Evolutionary conservation across 2,888 invertebrate genomes (phyloP).

Genomic region (Furcula furcula): DNA sequence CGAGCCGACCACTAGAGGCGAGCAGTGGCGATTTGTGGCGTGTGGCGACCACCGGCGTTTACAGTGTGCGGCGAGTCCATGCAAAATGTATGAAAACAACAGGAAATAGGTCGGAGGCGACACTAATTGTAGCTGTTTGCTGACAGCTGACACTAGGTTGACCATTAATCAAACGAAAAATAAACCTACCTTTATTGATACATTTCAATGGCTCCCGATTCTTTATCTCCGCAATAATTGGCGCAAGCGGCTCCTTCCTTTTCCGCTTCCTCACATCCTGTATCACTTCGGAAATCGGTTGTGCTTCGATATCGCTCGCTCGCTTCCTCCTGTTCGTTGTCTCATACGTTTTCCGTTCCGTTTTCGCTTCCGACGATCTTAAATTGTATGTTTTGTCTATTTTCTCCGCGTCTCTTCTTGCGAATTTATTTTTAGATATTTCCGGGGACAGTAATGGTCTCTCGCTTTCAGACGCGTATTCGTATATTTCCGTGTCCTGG

Average conservation of each 20-base stretch:
- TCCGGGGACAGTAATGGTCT: conserved; percentile 46
- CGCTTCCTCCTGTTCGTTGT: conserved; percentile 41
- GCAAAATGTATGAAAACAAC: no score
- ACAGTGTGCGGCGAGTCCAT: no score
- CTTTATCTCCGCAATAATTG: conserved; percentile 69
- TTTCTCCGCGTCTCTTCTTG: conserved; percentile 48
- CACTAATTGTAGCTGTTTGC: no score
- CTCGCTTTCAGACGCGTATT: conserved; percentile 69
- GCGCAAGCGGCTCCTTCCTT: conserved; percentile 56
- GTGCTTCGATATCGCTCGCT: conserved; percentile 24
- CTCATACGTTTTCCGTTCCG: conserved; percentile 55
- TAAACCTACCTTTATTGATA: conserved; percentile 41
- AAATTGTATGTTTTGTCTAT: conserved; percentile 63
- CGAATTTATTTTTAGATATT: conserved; percentile 26
- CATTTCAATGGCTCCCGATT: conserved; percentile 53
- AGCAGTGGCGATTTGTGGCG: no score
- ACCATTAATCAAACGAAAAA: no score
- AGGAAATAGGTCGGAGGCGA: no score
- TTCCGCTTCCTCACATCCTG: conserved; percentile 35
- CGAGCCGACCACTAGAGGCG: no score
- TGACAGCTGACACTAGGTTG: no score
- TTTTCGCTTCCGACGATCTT: conserved; percentile 59
- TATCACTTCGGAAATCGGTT: conserved; percentile 20
- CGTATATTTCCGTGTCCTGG: conserved; percentile 55
- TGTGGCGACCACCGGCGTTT: no score